Evolutionary conservation across 2,888 invertebrate genomes (phyloP), one percentile per base, ranked within the genome.

Genomic region (Phengaris arion): DNA sequence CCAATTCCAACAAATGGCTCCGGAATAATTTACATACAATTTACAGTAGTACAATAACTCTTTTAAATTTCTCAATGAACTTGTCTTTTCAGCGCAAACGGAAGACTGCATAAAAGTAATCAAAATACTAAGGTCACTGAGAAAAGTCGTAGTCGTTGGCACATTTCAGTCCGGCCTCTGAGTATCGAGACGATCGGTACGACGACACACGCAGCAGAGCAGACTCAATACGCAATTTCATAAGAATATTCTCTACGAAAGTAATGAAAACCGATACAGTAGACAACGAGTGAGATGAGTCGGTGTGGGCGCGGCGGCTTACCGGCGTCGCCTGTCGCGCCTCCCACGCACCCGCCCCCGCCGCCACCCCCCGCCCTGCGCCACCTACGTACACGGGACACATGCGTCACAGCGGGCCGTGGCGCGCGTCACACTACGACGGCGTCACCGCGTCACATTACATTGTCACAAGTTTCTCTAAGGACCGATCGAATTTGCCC

Each of bases 181-280:
- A 86, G 82, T 83, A 87, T 87, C 86, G 88, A 87, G 85, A 91
- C 87, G 89, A 88, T 89, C 84, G 88, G 87, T 82, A 89, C 85
- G 90, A 92, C 89, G 92, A 89, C 90, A 92, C 90, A 93, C 93
- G 92, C 93, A 93, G 92, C 91, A 89, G 92, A 91, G 90, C 90
- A 93, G 91, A 92, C 87, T 89, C 85, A 90, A 85, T 89, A 89
- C 91, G 91, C 85, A 88, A 88, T 90, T 86, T 88, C 84, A 87
- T 85, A 90, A 84, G 85, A 84, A 90, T 85, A 85, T 87, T 88
- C 82, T 90, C 92, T 93, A 93, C 91, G 86, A 88, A 83, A 92
- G 87, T 87, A 91, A 91, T 91, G 89, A 86, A 88, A 92, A 90
- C 88, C 90, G 88, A 89, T 87, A 90, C 81, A 84, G 72, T 52